Evolutionary conservation across 92 coral and sea anemone species (phyloP), one percentile per base, ranked within the genome.

Genomic region (Actinostola sp.): DNA sequence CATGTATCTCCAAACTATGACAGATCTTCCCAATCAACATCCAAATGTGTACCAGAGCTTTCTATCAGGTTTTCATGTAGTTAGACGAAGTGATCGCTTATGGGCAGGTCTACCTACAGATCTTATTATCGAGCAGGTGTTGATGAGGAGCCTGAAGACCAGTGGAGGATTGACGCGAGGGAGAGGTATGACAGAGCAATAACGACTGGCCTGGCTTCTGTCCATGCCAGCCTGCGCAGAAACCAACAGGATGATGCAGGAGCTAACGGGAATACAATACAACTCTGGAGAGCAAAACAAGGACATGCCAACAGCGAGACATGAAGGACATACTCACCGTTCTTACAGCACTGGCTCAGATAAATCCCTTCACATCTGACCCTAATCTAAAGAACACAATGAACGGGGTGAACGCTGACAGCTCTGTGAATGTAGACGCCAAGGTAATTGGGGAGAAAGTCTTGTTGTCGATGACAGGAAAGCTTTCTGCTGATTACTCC

Each of bases 221-320:
- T 70, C 89, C 4, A 84, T 66, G 65, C 89, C 77, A n/a, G 56
- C 77, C 1, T 63, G 66, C 20, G 64, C 65, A 6, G 52, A 75
- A 17, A 57, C 72, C 54, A 80, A 48, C 70, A 36, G n/a, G 8
- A 8, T 23, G 0, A 75, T 75, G 72, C 72, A 75, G 49, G 52
- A 48, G 72, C 35, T 73, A 57, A 61, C 80, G 51, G 53, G 71
- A 0, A 61, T 73, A 8, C 19, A 73, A 17, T 73, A 31, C 63
- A 48, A 73, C 41, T 56, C 78, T 33, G 43, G 78, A 12, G 78
- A 72, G 42, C 78, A 72, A 24, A 72, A 72, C 78, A 72, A 63
- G 16, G 81, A 61, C 35, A 75, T 75, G 72, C 27, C 51, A 44
- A 16, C n/a, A 32, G 16, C 27, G 72, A 0, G 72, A 75, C 24